A percentile compares a stretch with the other conserved stretches of the same genome.
phyloP scores from a whole-genome alignment of 2,113 vertebrate species.

The Anhinga rufa region DNA sequence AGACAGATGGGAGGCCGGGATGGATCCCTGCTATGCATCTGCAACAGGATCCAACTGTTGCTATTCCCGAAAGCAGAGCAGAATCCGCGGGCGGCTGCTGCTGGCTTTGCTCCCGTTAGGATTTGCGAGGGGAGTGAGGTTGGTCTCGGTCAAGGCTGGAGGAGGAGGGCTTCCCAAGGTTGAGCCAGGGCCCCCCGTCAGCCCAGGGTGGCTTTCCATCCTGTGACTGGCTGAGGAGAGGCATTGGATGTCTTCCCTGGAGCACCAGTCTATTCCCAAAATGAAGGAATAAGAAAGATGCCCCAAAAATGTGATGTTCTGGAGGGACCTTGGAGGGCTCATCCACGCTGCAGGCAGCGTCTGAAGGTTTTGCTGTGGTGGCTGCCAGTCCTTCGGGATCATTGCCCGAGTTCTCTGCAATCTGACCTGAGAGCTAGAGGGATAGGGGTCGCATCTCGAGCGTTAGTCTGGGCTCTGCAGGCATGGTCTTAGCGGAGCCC shows the following conservation, averaged over 20 bases:
- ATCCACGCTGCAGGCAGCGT: background rate
- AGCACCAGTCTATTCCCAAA: background rate
- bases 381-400: background rate
- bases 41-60: slow-evolving; percentile 9
- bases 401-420: background rate
- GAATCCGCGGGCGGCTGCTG: background rate
- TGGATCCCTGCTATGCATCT: background rate
- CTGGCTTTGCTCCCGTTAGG: background rate
- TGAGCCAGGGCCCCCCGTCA: background rate
- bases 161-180: background rate
- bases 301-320: background rate
- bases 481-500: background rate
- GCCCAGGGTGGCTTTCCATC: background rate
- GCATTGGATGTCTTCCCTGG: background rate
- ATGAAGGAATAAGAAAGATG: background rate
- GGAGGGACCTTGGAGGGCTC: background rate
- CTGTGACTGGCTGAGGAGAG: background rate
- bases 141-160: background rate
- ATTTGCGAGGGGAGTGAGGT: background rate
- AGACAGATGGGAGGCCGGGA: background rate
- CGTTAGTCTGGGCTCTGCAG: background rate
- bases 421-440: background rate
- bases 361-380: background rate
- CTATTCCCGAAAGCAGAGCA: background rate
- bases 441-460: background rate